Evolutionary conservation across 2,888 invertebrate genomes (phyloP).

Genomic region (Drosophila neutralis): DNA sequence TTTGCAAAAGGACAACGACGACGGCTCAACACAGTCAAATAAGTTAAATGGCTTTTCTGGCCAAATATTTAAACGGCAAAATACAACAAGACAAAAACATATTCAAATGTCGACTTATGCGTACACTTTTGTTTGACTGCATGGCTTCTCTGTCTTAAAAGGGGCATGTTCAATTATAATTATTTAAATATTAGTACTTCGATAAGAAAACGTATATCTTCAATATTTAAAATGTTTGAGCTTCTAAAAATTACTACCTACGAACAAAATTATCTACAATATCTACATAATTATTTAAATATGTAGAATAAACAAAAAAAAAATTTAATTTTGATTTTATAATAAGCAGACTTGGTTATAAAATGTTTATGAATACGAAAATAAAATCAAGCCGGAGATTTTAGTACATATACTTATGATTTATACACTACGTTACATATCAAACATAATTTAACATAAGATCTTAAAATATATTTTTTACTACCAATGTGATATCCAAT

Average conservation of each 20-base stretch:
- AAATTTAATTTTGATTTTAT: neutral
- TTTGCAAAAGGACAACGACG: constrained; percentile 51
- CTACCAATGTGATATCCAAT: neutral
- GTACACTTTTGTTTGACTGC: constrained; percentile 11
- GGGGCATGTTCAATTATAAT: neutral
- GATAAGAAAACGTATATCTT: neutral
- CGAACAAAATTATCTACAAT: neutral
- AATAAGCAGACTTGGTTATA: neutral
- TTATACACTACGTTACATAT: neutral
- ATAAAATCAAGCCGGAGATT: neutral
- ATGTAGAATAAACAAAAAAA: too few relatives aligned
- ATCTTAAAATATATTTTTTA: neutral
- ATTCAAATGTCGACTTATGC: neutral
- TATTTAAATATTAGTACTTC: neutral
- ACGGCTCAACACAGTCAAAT: constrained; percentile 42
- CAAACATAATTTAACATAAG: neutral
- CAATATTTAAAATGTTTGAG: neutral
- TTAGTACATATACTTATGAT: neutral
- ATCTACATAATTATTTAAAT: neutral
- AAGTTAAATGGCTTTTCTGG: constrained; percentile 56
- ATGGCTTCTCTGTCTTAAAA: neutral
- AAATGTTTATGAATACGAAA: constrained; percentile 3
- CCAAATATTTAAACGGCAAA: constrained; percentile 46
- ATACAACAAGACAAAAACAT: constrained; percentile 2
- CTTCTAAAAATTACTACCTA: neutral